A percentile compares a stretch with the other conserved stretches of the same genome.
Evolutionary conservation across 2,888 invertebrate genomes (phyloP).

Genomic region (Siphlonurus alternatus): DNA sequence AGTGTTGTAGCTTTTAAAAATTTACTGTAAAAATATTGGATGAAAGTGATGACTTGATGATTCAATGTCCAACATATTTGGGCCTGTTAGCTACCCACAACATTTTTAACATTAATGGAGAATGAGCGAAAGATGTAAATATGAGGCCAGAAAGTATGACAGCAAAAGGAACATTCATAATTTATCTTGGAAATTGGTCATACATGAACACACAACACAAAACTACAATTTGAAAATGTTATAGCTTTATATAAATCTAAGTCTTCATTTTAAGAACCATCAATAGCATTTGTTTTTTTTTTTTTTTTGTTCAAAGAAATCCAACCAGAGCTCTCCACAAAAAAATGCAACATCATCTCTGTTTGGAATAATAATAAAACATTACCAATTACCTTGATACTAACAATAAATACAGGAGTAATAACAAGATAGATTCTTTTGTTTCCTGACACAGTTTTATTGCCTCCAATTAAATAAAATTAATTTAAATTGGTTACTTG

Average conservation of each 20-base stretch:
- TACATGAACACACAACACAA: neutral
- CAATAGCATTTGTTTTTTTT: neutral
- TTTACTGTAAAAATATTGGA: neutral
- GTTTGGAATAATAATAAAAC: neutral
- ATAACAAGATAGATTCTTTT: neutral
- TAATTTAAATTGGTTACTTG: neutral
- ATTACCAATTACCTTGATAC: neutral
- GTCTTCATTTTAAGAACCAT: neutral
- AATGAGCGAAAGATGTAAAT: neutral
- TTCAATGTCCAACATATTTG: neutral
- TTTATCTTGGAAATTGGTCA: neutral
- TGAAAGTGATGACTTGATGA: neutral
- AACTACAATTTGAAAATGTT: neutral
- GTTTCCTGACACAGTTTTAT: neutral
- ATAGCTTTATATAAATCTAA: neutral
- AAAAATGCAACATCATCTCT: neutral
- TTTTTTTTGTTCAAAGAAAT: neutral
- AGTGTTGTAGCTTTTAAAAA: neutral
- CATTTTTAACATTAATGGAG: no score
- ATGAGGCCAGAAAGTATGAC: neutral
- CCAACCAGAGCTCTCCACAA: neutral
- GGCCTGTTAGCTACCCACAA: neutral
- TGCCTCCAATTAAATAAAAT: constrained; percentile 2
- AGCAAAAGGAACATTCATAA: neutral
- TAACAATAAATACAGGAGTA: neutral